phyloP scores from a whole-genome alignment of 1,140 invertebrate genomes.

The Drosophila simulans region DNA sequence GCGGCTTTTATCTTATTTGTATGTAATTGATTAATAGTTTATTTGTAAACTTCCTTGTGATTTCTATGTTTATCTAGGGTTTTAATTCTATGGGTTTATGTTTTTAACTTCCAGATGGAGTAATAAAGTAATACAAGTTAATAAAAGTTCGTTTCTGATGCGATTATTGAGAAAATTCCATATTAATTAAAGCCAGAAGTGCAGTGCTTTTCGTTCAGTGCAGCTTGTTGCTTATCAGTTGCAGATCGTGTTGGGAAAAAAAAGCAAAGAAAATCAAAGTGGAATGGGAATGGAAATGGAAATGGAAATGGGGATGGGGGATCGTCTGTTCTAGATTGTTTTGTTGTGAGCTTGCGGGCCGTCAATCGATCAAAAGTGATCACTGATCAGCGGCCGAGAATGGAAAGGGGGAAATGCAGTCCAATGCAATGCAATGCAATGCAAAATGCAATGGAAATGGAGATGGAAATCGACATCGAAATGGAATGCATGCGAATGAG shows the following conservation, averaged over 20 bases:
- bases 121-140: too few relatives aligned
- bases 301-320: not conserved
- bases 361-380: slow-evolving; percentile 44
- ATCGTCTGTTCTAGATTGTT: slow-evolving; percentile 24
- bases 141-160: too few relatives aligned
- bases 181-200: too few relatives aligned
- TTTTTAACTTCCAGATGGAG: too few relatives aligned
- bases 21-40: too few relatives aligned
- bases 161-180: too few relatives aligned
- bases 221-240: slow-evolving; percentile 11
- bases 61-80: too few relatives aligned
- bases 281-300: too few relatives aligned
- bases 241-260: slow-evolving; percentile 12
- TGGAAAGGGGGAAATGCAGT: slow-evolving; percentile 16
- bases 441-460: slow-evolving; percentile 38
- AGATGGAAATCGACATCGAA: slow-evolving; percentile 21
- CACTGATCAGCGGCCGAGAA: slow-evolving; percentile 2
- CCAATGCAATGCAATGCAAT: slow-evolving; percentile 34
- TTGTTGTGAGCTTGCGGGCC: slow-evolving; percentile 23
- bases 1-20: too few relatives aligned
- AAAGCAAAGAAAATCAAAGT: not conserved
- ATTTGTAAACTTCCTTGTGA: too few relatives aligned
- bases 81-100: too few relatives aligned
- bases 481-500: slow-evolving; percentile 13
- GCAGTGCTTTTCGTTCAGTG: not conserved